phyloP scores from a whole-genome alignment of 2,888 invertebrate genomes.

The Drosophila suboccidentalis region DNA sequence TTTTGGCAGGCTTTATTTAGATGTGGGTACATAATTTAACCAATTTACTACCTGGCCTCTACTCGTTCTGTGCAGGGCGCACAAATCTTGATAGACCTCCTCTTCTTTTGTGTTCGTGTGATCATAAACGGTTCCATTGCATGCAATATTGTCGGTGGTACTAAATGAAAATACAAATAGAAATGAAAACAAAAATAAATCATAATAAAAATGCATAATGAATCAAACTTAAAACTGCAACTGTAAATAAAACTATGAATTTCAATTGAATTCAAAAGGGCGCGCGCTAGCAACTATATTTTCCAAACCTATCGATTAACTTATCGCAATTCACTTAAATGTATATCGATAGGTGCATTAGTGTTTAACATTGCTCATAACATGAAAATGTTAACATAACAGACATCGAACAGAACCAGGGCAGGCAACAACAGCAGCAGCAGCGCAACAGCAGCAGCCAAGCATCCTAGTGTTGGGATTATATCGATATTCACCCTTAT shows the following conservation, averaged over 20 bases:
- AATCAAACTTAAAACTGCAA: slow-evolving; percentile 4
- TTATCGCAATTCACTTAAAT: neutral
- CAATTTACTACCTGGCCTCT: slow-evolving; percentile 86
- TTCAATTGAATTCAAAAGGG: neutral
- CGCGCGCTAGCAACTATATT: slow-evolving; percentile 1
- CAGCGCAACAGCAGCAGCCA: too few relatives aligned
- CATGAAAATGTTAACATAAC: slow-evolving; percentile 38
- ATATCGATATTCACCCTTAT: too few relatives aligned
- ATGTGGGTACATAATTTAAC: slow-evolving; percentile 28
- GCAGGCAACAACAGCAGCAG: slow-evolving; percentile 20
- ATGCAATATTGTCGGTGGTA: slow-evolving; percentile 87
- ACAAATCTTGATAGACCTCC: slow-evolving; percentile 97
- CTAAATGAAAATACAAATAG: slow-evolving; percentile 78
- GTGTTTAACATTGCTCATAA: slow-evolving; percentile 17
- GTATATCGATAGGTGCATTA: slow-evolving; percentile 39
- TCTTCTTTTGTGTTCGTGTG: slow-evolving; percentile 89
- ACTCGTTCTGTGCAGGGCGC: slow-evolving; percentile 89
- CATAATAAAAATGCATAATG: slow-evolving; percentile 23
- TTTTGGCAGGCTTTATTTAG: slow-evolving; percentile 38
- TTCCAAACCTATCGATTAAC: neutral
- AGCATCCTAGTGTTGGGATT: too few relatives aligned
- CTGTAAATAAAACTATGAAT: slow-evolving; percentile 12
- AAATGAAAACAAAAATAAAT: slow-evolving; percentile 29
- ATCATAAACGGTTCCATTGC: slow-evolving; percentile 85
- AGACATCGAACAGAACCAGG: slow-evolving; percentile 39